Evolutionary conservation across 2,888 invertebrate species (phyloP), one percentile per base, ranked within the genome.

Genomic region (Reticulitermes lucifugus): DNA sequence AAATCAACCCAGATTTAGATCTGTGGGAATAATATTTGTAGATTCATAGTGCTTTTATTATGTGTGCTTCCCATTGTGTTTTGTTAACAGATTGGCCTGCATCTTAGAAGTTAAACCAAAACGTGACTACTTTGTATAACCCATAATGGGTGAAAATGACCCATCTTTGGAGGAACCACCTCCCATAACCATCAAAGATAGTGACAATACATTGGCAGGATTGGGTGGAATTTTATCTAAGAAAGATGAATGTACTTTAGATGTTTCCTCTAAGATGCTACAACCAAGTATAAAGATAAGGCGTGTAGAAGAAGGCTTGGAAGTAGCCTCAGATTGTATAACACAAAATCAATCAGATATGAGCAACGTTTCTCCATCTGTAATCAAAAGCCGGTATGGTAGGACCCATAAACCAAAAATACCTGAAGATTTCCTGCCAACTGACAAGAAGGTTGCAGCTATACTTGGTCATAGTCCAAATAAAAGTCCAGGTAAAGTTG

Each of bases 371-470:
- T 70, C 51, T 1, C 79, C 80, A 41, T 43, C 41, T 29, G 51
- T 79, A 77, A 59, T 65, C 29, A 92, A 90, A 51, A 94, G 94
- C 88, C 92, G 94, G 22, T 94, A 94, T 89, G 94, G 94, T 14
- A 91, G 94, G 89, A 91, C 93, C 83, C 92, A 93, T 55, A 92
- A 93, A 84, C 90, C 92, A 10, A 94, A 94, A 89, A 89, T 90
- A n/a, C 90, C 91, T 2, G 88, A 88, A 22, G 92, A 93, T 83
- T 90, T 90, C 86, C 89, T 89, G 4, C 91, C 92, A 55, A 88
- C 90, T 0, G 92, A 92, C 80, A 91, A 90, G 89, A 88, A 90
- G 35, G 88, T 90, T 18, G 83, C 88, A 87, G 88, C 88, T 25
- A 83, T 87, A 51, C 85, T 87, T 70, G 86, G 87, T 18, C 79